Percentiles rank a stretch among this genome's conserved stretches.
phyloP scores from a whole-genome alignment of 2,797 vertebrate genomes.

The Arvicola amphibius region DNA sequence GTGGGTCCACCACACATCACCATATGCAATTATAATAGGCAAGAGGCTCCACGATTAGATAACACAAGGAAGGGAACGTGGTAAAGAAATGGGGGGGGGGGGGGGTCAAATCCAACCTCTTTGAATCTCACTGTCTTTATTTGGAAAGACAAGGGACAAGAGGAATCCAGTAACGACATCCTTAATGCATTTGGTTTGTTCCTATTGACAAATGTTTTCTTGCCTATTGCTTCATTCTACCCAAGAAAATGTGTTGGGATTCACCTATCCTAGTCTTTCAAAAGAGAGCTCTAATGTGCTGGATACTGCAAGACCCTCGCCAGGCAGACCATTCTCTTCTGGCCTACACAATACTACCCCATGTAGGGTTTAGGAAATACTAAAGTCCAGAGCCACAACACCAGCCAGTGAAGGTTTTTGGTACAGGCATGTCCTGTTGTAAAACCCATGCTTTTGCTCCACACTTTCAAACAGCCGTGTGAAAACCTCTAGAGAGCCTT shows the following conservation, averaged over 20 bases:
- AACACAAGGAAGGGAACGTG: not conserved
- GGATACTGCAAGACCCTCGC: not conserved
- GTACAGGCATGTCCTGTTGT: not conserved
- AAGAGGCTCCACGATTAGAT: not conserved
- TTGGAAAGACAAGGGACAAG: not conserved
- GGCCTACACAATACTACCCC: constrained; percentile 21
- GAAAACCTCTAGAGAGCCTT: not conserved
- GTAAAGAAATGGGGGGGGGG: constrained; percentile 51
- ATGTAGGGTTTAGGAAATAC: constrained; percentile 46
- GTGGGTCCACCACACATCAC: not conserved
- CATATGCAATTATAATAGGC: not conserved
- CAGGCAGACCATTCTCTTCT: not conserved
- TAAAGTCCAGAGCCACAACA: not conserved
- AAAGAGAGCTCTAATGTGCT: not conserved
- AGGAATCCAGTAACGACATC: not conserved
- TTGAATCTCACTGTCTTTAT: not conserved
- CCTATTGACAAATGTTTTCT: not conserved
- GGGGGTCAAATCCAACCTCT: not conserved
- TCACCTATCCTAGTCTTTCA: not conserved
- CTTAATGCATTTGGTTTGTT: not conserved
- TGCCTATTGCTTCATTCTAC: not conserved
- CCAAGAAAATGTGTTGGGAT: not conserved
- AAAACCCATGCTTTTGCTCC: not conserved
- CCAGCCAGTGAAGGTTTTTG: constrained; percentile 7
- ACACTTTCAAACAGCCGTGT: not conserved